phyloP scores from a whole-genome alignment of 1,140 invertebrate genomes.

The Caenorhabditis inopinata region DNA sequence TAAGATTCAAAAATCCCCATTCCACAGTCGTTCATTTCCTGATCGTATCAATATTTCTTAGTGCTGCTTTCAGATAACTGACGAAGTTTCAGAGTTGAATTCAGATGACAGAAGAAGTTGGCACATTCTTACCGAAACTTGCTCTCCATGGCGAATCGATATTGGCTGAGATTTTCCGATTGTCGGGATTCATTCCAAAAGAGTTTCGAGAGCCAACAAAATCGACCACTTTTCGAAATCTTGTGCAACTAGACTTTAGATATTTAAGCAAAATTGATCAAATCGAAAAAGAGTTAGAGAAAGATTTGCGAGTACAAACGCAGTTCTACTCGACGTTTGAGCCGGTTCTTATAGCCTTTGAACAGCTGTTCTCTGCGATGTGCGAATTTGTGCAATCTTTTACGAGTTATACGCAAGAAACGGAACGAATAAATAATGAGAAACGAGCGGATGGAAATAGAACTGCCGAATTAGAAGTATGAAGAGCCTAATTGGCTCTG shows the following conservation, averaged over 20 bases:
- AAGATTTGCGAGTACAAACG: neutral
- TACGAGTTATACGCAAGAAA: neutral
- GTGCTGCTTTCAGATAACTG: no score
- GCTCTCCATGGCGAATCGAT: conserved; percentile 2
- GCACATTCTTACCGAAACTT: neutral
- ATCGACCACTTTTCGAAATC: neutral
- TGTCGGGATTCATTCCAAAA: neutral
- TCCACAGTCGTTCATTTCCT: no score
- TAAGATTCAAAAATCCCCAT: no score
- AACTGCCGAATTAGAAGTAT: neutral
- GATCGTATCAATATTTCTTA: no score
- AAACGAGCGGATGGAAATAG: neutral
- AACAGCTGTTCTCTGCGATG: neutral
- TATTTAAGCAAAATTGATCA: conserved; percentile 11
- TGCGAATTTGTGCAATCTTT: neutral
- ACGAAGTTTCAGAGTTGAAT: neutral
- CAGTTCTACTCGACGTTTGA: neutral
- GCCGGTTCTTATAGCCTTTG: neutral
- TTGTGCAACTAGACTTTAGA: neutral
- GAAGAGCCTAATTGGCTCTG: no score
- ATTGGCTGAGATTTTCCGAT: conserved; percentile 3
- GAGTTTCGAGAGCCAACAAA: conserved; percentile 7
- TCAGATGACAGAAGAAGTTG: neutral
- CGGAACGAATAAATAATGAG: neutral
- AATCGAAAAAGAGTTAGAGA: conserved; percentile 8